Percentiles rank a stretch among this genome's conserved stretches.
Conservation (phyloP, 2,113 vertebrate species). For the Trochalopteron elliotii region DNA sequence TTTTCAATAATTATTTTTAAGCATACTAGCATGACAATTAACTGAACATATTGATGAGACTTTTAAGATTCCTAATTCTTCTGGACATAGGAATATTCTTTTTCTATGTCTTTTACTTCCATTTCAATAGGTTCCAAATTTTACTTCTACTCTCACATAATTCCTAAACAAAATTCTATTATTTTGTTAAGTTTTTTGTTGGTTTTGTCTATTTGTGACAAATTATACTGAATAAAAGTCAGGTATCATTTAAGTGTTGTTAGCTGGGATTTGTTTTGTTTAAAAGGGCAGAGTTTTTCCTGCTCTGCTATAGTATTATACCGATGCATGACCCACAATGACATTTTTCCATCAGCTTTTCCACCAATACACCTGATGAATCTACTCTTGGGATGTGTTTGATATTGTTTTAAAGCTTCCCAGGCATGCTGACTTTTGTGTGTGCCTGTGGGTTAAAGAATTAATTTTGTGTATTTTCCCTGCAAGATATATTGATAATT, state of each 20-base stretch:
- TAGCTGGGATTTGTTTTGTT: neutral
- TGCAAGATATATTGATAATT: neutral
- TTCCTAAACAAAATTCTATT: too few relatives aligned
- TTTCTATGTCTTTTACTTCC: neutral
- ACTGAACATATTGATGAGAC: neutral
- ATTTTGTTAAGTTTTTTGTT: neutral
- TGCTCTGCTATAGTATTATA: neutral
- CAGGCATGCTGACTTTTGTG: neutral
- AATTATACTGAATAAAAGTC: neutral
- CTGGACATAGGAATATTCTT: neutral
- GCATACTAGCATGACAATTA: neutral
- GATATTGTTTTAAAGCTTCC: neutral
- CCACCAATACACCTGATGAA: neutral
- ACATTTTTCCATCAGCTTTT: neutral
- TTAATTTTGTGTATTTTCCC: neutral
- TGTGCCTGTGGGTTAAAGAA: neutral
- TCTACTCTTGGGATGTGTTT: neutral
- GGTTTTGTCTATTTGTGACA: neutral
- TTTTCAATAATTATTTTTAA: neutral
- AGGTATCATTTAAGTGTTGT: neutral
- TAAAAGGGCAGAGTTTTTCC: neutral
- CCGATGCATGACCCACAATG: rapidly evolving
- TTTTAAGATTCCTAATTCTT: neutral
- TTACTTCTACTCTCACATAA: neutral
- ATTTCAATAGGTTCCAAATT: neutral